Percentiles rank a stretch among this genome's conserved stretches.
These are phyloP conservation scores for Rhizoglyphus robini DNA, from an alignment of 1,140 invertebrate genomes.

Conservation along the genomic window DNA sequence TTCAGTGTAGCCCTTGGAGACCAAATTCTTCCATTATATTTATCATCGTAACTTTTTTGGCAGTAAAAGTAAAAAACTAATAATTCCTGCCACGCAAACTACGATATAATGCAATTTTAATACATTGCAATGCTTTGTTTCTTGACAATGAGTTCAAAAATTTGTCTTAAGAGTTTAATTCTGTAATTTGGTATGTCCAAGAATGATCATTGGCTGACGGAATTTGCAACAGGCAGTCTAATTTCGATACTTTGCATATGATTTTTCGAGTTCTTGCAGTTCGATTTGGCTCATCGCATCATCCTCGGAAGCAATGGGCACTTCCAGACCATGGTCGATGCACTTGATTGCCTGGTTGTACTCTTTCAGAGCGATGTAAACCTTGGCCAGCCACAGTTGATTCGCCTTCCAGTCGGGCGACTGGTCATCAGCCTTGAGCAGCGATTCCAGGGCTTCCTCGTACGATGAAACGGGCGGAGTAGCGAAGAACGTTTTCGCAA, in stretches of 20 bases:
- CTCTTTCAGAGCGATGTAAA: conserved; percentile 29
- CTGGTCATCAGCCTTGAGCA: conserved; percentile 48
- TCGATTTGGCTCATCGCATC: conserved; percentile 26
- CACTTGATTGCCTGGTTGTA: conserved; percentile 43
- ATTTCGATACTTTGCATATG: conserved; percentile 23
- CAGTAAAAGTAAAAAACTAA: too few species aligned
- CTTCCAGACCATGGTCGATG: conserved; percentile 39
- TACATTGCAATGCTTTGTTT: too few species aligned
- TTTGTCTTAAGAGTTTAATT: too few species aligned
- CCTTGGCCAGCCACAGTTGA: conserved; percentile 51
- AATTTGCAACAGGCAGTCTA: too few species aligned
- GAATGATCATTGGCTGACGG: too few species aligned
- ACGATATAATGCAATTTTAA: too few species aligned
- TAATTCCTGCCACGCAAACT: too few species aligned
- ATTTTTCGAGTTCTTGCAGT: conserved; percentile 24
- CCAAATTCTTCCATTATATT: too few species aligned
- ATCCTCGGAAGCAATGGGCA: conserved; percentile 34
- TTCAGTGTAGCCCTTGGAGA: too few species aligned
- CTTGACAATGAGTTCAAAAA: too few species aligned
- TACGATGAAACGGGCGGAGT: conserved; percentile 48
- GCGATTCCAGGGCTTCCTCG: conserved; percentile 50
- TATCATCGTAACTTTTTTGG: too few species aligned
- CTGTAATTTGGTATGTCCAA: too few species aligned
- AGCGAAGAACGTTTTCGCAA: conserved; percentile 52
- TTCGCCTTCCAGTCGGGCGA: conserved; percentile 52